phyloP scores from a whole-genome alignment of 2,888 invertebrate genomes.

The Steinernema carpocapsae region DNA sequence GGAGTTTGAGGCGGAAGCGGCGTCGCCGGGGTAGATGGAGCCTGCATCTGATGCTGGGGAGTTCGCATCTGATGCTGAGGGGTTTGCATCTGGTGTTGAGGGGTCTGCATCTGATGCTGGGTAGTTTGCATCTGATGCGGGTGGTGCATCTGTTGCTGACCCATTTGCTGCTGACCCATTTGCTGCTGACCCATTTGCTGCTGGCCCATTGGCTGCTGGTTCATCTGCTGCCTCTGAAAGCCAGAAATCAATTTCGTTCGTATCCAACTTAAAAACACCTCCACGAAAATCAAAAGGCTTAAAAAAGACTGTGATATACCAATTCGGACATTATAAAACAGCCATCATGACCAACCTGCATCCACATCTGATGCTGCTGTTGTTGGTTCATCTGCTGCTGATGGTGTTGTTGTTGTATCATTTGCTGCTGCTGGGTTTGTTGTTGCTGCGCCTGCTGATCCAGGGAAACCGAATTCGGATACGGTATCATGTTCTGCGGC shows the following conservation, averaged over 20 bases:
- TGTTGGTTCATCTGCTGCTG: conserved; percentile 6
- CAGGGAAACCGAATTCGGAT: conserved; percentile 1
- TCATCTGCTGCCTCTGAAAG: not conserved
- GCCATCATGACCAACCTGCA: conserved; percentile 7
- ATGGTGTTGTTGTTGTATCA: not conserved
- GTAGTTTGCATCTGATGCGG: not conserved
- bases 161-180: too few species aligned
- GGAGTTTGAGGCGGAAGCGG: conserved; percentile 15
- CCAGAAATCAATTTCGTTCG: too few species aligned
- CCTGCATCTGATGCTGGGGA: too few species aligned
- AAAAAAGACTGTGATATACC: too few species aligned
- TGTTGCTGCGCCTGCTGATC: conserved; percentile 9
- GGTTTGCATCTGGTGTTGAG: not conserved
- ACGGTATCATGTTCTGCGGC: conserved; percentile 30
- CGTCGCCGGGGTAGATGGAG: not conserved
- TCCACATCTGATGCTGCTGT: conserved; percentile 26
- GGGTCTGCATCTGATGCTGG: not conserved
- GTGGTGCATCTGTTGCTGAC: too few species aligned
- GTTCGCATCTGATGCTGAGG: not conserved
- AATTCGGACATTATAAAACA: too few species aligned
- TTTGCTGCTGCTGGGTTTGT: not conserved
- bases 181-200: too few species aligned
- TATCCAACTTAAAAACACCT: too few species aligned
- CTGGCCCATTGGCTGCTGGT: too few species aligned
- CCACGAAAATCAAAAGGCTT: too few species aligned